Percentiles rank a stretch among this genome's conserved stretches.
These are phyloP conservation scores for Luscinia megarhynchos DNA, from an alignment of 2,797 vertebrate species.

Conservation along the genomic window DNA sequence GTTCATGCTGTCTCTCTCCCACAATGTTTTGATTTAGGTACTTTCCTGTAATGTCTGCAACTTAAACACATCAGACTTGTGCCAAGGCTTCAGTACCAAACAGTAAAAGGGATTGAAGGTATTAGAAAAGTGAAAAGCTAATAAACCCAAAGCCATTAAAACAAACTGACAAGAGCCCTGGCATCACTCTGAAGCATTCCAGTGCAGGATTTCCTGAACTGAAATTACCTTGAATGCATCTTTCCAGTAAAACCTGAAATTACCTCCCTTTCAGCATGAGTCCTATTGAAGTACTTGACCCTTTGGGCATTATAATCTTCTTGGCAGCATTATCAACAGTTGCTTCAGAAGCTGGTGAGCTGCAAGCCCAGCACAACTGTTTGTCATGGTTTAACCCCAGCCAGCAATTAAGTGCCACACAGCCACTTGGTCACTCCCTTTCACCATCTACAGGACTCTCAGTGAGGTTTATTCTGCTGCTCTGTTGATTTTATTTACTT, in stretches of 20 bases:
- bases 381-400: neutral
- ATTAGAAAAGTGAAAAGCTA: slow-evolving; percentile 6
- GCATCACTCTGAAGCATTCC: neutral
- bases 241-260: neutral
- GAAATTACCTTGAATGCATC: neutral
- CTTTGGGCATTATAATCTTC: neutral
- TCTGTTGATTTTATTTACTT: neutral
- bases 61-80: slow-evolving; percentile 41
- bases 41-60: slow-evolving; percentile 39
- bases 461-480: neutral
- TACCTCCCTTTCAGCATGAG: neutral
- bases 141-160: slow-evolving; percentile 20
- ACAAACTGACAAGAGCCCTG: neutral
- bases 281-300: neutral
- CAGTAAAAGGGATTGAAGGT: neutral
- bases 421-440: neutral
- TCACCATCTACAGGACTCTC: neutral
- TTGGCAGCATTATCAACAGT: neutral
- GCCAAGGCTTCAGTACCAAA: slow-evolving; percentile 29
- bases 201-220: neutral
- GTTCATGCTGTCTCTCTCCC: slow-evolving; percentile 19
- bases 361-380: neutral
- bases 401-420: neutral
- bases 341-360: neutral
- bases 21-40: slow-evolving; percentile 62